Conservation (phyloP, 2,888 invertebrate genomes). For the Thelaira solivaga region DNA sequence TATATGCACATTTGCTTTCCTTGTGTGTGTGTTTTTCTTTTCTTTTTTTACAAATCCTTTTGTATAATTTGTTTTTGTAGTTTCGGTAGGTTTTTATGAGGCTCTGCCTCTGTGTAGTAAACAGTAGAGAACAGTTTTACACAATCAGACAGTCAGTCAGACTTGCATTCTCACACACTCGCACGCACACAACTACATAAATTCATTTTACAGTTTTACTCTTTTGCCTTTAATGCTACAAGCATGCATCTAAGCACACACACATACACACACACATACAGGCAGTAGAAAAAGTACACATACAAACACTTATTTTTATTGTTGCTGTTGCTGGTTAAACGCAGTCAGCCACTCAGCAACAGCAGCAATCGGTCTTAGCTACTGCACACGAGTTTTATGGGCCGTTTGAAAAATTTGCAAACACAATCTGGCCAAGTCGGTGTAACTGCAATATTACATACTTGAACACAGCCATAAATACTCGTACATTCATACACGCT, state of each 20-base stretch:
- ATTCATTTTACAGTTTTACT: slow-evolving; percentile 35
- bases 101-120: slow-evolving; percentile 59
- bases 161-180: background rate
- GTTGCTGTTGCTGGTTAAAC: slow-evolving; percentile 18
- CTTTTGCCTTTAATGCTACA: slow-evolving; percentile 33
- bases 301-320: slow-evolving; percentile 13
- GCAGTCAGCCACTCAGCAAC: slow-evolving; percentile 26
- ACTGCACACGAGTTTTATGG: slow-evolving; percentile 51
- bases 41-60: slow-evolving; percentile 14
- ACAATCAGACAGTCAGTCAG: background rate
- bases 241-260: background rate
- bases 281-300: too few relatives aligned
- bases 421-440: background rate
- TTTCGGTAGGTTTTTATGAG: slow-evolving; percentile 46
- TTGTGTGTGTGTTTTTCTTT: background rate
- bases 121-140: slow-evolving; percentile 32
- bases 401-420: slow-evolving; percentile 4
- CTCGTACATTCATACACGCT: too few relatives aligned
- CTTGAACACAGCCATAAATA: too few relatives aligned
- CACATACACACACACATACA: background rate
- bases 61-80: slow-evolving; percentile 36
- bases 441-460: slow-evolving; percentile 34
- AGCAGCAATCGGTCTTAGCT: slow-evolving; percentile 12
- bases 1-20: slow-evolving; percentile 45
- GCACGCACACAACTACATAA: background rate